Evolutionary conservation across 2,113 vertebrate genomes (phyloP).

Genomic region (Nibea coibor): DNA sequence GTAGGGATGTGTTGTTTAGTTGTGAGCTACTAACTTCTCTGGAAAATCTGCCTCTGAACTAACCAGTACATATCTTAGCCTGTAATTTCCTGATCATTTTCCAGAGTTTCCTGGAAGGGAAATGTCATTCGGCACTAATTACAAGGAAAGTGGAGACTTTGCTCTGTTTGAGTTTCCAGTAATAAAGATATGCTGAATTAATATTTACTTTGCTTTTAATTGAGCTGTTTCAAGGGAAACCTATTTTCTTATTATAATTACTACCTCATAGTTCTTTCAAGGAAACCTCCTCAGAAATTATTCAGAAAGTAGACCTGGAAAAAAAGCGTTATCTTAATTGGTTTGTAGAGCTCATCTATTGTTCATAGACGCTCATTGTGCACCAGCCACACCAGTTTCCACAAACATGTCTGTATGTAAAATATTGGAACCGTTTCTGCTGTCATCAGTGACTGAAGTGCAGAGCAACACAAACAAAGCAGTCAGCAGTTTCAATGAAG

Average conservation of each 20-base stretch:
- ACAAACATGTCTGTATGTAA: neutral
- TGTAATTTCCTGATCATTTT: neutral
- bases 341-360: neutral
- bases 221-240: neutral
- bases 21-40: neutral
- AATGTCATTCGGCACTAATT: neutral
- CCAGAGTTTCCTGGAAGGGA: neutral
- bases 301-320: neutral
- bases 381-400: neutral
- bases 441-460: neutral
- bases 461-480: conserved; percentile 7
- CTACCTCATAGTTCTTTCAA: neutral
- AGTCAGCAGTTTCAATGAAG: neutral
- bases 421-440: neutral
- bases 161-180: neutral
- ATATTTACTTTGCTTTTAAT: neutral
- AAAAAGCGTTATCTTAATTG: neutral
- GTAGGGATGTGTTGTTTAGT: neutral
- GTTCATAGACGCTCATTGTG: neutral
- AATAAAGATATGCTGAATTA: neutral
- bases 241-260: neutral
- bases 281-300: neutral
- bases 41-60: neutral
- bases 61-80: neutral
- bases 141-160: neutral